Conservation (phyloP, 2,113 vertebrate genomes). For the Platichthys flesus region DNA sequence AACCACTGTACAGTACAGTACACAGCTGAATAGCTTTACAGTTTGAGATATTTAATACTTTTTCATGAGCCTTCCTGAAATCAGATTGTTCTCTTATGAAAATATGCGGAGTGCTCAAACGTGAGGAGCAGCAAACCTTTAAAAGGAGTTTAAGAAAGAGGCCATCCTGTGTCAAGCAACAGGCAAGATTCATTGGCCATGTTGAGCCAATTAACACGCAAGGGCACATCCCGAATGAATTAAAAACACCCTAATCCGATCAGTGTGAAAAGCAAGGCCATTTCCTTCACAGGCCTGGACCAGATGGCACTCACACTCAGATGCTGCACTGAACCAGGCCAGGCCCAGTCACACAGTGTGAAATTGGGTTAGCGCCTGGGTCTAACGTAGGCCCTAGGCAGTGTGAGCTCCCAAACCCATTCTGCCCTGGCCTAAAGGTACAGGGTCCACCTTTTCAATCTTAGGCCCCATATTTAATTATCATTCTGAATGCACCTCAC, state of each 20-base stretch:
- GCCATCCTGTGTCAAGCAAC: constrained; percentile 67
- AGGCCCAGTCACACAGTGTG: constrained; percentile 80
- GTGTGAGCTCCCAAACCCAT: constrained; percentile 71
- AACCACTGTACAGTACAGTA: neutral
- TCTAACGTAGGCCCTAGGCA: constrained; percentile 77
- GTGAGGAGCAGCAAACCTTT: constrained; percentile 23
- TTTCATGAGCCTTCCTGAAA: constrained; percentile 12
- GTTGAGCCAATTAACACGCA: constrained; percentile 86
- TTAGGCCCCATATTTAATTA: constrained; percentile 78
- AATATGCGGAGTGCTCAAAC: neutral
- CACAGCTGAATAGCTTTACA: constrained; percentile 23
- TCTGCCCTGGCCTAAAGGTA: constrained; percentile 74
- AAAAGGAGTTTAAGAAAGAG: constrained; percentile 47
- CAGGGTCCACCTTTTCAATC: constrained; percentile 71
- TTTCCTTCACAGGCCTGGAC: constrained; percentile 80
- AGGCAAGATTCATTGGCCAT: constrained; percentile 80
- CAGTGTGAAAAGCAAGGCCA: constrained; percentile 83
- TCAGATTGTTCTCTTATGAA: neutral
- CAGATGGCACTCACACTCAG: constrained; percentile 82
- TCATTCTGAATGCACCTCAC: constrained; percentile 65
- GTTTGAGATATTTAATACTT: constrained; percentile 9
- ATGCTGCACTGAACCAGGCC: constrained; percentile 76
- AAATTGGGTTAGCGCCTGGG: constrained; percentile 85
- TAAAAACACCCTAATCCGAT: constrained; percentile 86
- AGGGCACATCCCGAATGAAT: constrained; percentile 85